phyloP scores from a whole-genome alignment of 2,888 invertebrate species.

The Craniophora ligustri region DNA sequence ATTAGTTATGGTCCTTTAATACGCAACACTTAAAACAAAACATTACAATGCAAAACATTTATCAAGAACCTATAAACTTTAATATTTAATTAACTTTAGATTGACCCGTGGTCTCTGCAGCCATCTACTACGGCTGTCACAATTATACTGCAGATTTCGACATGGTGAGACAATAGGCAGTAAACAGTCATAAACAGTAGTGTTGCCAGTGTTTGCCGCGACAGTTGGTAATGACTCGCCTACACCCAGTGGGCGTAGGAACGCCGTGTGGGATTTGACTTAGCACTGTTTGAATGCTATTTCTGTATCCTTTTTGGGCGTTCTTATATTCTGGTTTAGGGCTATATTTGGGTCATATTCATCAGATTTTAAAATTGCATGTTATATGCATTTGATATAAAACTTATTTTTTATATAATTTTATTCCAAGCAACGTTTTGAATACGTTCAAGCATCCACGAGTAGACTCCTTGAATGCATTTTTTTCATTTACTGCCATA shows the following conservation, averaged over 20 bases:
- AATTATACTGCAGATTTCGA: constrained; percentile 45
- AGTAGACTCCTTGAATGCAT: too few species aligned
- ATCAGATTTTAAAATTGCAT: neutral
- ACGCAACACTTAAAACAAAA: neutral
- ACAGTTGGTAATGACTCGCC: constrained; percentile 53
- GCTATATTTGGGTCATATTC: constrained; percentile 8
- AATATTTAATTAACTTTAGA: constrained; percentile 43
- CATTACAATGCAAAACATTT: too few species aligned
- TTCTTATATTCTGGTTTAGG: constrained; percentile 13
- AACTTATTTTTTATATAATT: too few species aligned
- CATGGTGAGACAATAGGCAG: constrained; percentile 49
- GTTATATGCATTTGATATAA: too few species aligned
- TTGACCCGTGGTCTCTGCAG: constrained; percentile 40
- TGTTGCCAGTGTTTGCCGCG: constrained; percentile 43
- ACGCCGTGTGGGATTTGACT: constrained; percentile 48
- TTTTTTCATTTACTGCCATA: too few species aligned
- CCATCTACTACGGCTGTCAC: constrained; percentile 38
- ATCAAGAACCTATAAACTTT: constrained; percentile 20
- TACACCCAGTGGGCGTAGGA: constrained; percentile 33
- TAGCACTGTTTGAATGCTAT: constrained; percentile 34
- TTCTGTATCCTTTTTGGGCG: constrained; percentile 35
- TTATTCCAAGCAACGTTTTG: too few species aligned
- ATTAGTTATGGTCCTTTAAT: neutral
- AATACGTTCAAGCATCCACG: too few species aligned
- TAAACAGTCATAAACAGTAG: constrained; percentile 49